These are phyloP conservation scores for Centropus bengalensis DNA, from an alignment of 2,113 vertebrate species.

Conservation along the genomic window DNA sequence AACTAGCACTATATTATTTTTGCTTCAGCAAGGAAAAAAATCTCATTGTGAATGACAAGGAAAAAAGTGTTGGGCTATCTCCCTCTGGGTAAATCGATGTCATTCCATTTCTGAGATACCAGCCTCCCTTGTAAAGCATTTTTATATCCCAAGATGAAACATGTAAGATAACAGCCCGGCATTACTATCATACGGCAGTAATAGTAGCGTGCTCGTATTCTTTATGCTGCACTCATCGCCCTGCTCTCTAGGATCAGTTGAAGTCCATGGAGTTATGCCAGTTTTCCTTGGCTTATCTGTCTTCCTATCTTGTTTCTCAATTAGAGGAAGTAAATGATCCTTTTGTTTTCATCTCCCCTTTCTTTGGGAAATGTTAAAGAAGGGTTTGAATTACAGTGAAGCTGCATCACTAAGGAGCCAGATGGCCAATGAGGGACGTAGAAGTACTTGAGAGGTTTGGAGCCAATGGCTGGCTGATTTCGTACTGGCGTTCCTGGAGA, in stretches of 20 bases:
- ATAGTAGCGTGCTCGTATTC: neutral
- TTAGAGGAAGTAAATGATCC: slow-evolving; percentile 22
- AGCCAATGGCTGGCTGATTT: neutral
- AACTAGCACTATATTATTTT: slow-evolving; percentile 15
- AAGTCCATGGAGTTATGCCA: neutral
- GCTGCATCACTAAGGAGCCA: neutral
- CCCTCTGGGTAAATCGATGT: neutral
- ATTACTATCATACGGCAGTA: neutral
- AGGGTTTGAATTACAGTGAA: neutral
- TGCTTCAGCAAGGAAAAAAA: neutral
- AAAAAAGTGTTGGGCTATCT: neutral
- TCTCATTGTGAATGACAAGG: neutral
- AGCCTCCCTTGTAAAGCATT: neutral
- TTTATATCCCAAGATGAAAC: neutral
- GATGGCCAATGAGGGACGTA: neutral
- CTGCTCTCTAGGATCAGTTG: slow-evolving; percentile 10
- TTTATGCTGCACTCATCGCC: neutral
- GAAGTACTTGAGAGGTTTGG: neutral
- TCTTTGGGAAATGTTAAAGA: slow-evolving; percentile 53
- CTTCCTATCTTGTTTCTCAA: slow-evolving; percentile 38
- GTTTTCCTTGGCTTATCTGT: slow-evolving; percentile 63
- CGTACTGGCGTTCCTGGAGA: neutral
- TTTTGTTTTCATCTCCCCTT: slow-evolving; percentile 29
- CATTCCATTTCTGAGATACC: neutral
- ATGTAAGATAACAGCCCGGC: neutral